phyloP scores from a whole-genome alignment of 92 coral and sea anemone species.

The Nematostella vectensis region DNA sequence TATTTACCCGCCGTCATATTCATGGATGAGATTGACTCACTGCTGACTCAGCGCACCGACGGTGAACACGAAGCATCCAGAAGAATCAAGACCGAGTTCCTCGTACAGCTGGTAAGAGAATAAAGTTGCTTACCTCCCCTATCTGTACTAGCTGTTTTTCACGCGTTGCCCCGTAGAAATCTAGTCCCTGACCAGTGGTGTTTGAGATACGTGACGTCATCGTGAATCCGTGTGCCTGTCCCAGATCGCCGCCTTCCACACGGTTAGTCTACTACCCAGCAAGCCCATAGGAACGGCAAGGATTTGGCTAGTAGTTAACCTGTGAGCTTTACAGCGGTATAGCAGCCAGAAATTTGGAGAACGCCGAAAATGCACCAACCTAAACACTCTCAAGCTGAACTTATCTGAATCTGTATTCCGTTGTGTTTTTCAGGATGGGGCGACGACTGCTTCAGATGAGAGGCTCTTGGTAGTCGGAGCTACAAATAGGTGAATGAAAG shows the following conservation, averaged over 20 bases:
- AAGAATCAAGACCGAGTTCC: conserved; percentile 93
- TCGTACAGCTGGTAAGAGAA: conserved; percentile 71
- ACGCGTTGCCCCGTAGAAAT: neutral
- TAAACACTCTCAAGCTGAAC: no score
- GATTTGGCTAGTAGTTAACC: no score
- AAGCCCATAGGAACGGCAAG: no score
- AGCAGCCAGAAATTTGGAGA: no score
- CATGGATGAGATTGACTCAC: conserved; percentile 95
- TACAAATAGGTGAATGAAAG: conserved; percentile 64
- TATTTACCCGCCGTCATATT: conserved; percentile 93
- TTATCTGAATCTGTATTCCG: neutral
- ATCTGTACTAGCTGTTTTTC: no score
- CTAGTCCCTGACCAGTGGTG: neutral
- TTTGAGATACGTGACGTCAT: no score
- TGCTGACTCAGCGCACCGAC: conserved; percentile 90
- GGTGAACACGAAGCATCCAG: conserved; percentile 98
- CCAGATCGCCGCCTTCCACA: no score
- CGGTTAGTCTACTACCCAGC: no score
- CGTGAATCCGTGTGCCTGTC: no score
- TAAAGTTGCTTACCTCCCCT: neutral
- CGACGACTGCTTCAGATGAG: conserved; percentile 88
- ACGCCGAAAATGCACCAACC: no score
- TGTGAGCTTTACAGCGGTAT: no score
- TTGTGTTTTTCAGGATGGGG: conserved; percentile 63
- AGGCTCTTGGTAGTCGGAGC: conserved; percentile 93